Conservation (phyloP, 1,140 invertebrate species). For the Delia radicum region DNA sequence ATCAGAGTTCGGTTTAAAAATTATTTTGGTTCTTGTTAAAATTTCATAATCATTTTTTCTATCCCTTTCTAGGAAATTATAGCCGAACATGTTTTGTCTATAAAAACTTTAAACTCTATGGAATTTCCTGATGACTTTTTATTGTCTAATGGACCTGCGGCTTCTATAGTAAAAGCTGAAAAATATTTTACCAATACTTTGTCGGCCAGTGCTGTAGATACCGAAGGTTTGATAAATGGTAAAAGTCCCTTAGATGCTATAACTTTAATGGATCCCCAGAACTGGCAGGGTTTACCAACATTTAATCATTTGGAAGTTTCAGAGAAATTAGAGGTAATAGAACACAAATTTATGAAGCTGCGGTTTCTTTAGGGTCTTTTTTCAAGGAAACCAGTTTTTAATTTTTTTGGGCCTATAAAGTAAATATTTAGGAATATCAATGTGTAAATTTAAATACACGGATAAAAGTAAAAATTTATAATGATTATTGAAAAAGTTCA, state of each 20-base stretch:
- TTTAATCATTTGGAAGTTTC: slow-evolving; percentile 57
- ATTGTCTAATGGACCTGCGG: slow-evolving; percentile 41
- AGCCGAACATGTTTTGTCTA: slow-evolving; percentile 42
- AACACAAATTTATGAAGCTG: no score
- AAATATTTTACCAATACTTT: slow-evolving; percentile 53
- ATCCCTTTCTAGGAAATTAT: slow-evolving; percentile 52
- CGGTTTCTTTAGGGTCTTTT: no score
- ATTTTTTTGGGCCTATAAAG: no score
- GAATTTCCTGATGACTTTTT: slow-evolving; percentile 58
- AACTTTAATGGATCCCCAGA: slow-evolving; percentile 47
- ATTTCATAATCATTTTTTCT: no score
- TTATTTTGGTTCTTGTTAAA: no score
- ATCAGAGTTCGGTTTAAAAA: no score
- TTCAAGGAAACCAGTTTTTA: no score
- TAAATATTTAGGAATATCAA: no score
- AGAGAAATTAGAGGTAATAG: slow-evolving; percentile 51
- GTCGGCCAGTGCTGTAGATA: slow-evolving; percentile 42
- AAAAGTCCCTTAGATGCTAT: slow-evolving; percentile 46
- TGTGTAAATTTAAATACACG: no score
- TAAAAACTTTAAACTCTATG: slow-evolving; percentile 54
- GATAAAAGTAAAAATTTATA: no score
- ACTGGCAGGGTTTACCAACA: slow-evolving; percentile 49
- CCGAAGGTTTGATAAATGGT: slow-evolving; percentile 47
- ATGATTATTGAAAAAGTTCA: no score
- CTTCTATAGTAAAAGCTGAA: slow-evolving; percentile 41